Percentiles rank a stretch among this genome's conserved stretches.
phyloP scores from a whole-genome alignment of 53 echinoderm and acorn worm species.

The Mesocentrotus franciscanus region DNA sequence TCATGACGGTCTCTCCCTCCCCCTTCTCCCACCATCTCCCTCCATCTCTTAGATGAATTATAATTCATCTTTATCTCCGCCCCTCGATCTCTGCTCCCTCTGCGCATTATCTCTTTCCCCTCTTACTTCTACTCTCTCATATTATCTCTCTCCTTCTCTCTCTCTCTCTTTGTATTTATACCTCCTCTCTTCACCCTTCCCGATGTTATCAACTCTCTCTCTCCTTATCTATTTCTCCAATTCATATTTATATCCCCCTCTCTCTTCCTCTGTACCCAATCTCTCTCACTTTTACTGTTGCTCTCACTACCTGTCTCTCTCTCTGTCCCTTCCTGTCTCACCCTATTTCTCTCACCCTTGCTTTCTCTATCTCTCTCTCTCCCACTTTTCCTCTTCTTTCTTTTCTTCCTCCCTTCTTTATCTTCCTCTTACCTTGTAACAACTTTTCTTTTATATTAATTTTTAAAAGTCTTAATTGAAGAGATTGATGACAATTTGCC shows the following conservation, averaged over 20 bases:
- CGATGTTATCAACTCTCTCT: background rate
- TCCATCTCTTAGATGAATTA: no score
- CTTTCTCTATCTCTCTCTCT: background rate
- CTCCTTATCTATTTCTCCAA: background rate
- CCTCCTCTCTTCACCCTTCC: background rate
- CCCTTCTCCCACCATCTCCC: background rate
- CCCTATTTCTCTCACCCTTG: no score
- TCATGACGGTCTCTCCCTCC: background rate
- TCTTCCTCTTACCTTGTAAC: background rate
- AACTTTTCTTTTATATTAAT: background rate
- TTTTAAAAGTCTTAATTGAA: background rate
- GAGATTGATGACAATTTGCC: no score
- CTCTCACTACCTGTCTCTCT: background rate
- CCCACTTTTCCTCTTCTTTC: background rate
- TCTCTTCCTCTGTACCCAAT: background rate
- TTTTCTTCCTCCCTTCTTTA: background rate
- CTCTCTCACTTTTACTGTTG: background rate
- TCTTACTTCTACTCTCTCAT: no score
- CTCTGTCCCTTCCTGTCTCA: background rate
- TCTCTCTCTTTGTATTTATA: no score
- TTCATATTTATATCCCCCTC: background rate
- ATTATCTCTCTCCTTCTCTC: no score
- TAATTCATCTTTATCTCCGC: no score
- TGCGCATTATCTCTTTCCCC: no score
- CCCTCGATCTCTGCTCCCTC: no score